These are phyloP conservation scores for Dugesia japonica DNA, from an alignment of 2,888 invertebrate species.

Conservation along the genomic window DNA sequence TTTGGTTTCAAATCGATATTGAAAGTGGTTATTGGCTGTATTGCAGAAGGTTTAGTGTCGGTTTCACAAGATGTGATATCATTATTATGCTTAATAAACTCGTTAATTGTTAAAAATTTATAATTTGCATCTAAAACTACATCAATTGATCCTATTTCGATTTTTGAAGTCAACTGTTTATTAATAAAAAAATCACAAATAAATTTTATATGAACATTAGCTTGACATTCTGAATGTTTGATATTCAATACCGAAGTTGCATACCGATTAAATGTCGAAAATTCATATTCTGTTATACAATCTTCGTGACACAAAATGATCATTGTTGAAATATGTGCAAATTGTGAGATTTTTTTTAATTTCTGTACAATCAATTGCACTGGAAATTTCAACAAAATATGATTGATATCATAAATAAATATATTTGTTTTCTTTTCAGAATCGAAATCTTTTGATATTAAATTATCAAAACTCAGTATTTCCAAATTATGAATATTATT, in stretches of 20 bases:
- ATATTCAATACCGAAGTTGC: background rate
- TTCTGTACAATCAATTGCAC: background rate
- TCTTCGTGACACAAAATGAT: background rate
- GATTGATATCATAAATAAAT: background rate
- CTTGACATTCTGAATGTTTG: background rate
- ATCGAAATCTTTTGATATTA: background rate
- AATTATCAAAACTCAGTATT: background rate
- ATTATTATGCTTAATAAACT: background rate
- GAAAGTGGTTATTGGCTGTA: background rate
- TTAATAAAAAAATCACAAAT: background rate
- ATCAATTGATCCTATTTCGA: background rate
- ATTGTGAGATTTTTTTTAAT: background rate
- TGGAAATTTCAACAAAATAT: background rate
- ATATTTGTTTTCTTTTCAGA: background rate
- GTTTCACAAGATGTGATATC: background rate
- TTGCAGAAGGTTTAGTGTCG: background rate
- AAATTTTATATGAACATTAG: background rate
- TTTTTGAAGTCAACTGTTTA: background rate
- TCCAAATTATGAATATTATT: background rate
- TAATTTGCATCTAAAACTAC: background rate
- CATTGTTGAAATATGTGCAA: background rate
- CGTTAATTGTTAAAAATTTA: background rate
- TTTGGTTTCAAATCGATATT: background rate
- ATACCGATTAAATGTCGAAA: background rate
- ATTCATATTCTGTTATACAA: background rate